Conservation (phyloP, 2,797 vertebrate genomes). For the Arnoldichthys spilopterus region DNA sequence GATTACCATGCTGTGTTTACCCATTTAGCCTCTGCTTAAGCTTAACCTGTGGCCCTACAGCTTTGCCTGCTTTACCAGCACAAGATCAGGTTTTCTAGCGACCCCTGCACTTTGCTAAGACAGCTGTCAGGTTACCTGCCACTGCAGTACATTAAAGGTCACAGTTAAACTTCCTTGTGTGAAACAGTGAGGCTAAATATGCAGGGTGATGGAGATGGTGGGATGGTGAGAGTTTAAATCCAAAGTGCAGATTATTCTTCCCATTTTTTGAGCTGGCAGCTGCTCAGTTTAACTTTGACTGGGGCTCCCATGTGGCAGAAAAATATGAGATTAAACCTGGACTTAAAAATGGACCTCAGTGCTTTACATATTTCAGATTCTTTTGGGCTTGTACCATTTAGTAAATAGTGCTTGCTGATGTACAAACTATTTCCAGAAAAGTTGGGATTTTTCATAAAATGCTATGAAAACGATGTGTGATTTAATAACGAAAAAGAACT, state of each 20-base stretch:
- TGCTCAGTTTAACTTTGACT: background rate
- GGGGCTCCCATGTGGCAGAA: no score
- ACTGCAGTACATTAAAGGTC: conserved; percentile 4
- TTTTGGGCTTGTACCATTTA: no score
- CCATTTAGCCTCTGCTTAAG: conserved; percentile 20
- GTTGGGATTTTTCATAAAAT: no score
- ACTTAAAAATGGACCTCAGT: background rate
- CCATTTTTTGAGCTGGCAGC: conserved; percentile 32
- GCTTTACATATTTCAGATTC: background rate
- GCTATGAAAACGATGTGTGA: no score
- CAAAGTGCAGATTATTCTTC: conserved; percentile 25
- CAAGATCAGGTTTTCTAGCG: background rate
- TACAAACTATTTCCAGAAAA: no score
- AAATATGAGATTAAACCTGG: no score
- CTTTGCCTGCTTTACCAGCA: conserved; percentile 2
- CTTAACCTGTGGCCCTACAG: background rate
- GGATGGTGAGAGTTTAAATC: background rate
- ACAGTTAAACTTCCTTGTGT: background rate
- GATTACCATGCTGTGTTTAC: conserved; percentile 19
- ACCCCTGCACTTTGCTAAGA: background rate
- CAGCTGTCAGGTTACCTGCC: background rate
- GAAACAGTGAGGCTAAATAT: background rate
- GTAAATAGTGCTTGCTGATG: no score
- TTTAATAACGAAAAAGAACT: no score
- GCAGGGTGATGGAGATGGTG: background rate